Evolutionary conservation across 2,888 invertebrate species (phyloP).

Genomic region (Sinhomidia bicolor): DNA sequence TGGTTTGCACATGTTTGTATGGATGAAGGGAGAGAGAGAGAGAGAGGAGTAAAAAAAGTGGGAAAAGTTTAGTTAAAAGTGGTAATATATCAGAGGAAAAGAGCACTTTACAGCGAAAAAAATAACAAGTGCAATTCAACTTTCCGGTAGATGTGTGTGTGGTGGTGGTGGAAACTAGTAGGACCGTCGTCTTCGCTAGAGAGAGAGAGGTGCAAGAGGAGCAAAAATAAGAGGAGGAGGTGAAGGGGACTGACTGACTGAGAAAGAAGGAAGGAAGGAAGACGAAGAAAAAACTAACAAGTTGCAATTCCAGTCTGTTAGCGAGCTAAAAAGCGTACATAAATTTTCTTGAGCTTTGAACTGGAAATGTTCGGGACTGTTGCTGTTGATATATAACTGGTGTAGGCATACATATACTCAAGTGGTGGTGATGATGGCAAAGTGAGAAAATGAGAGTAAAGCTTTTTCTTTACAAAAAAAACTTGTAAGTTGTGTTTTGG

Average conservation of each 20-base stretch:
- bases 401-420: no score
- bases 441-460: slow-evolving; percentile 56
- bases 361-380: no score
- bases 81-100: slow-evolving; percentile 42
- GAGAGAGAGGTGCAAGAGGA: background rate
- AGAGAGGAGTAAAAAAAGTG: slow-evolving; percentile 14
- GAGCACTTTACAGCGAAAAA: slow-evolving; percentile 3
- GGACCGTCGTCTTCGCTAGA: no score
- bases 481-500: no score
- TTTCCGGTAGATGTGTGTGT: background rate
- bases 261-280: background rate
- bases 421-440: background rate
- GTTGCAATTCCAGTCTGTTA: slow-evolving; percentile 49
- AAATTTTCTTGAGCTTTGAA: slow-evolving; percentile 62
- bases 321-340: slow-evolving; percentile 56
- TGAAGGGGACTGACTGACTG: background rate
- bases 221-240: background rate
- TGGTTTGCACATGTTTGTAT: background rate
- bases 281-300: slow-evolving; percentile 44
- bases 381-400: no score
- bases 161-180: background rate
- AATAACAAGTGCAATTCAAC: slow-evolving; percentile 25
- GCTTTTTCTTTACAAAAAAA: background rate
- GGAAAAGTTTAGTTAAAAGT: slow-evolving; percentile 50
- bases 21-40: background rate